A percentile compares a stretch with the other conserved stretches of the same genome.
Evolutionary conservation across 2,797 vertebrate genomes (phyloP).

Genomic region (Etheostoma nigrum): DNA sequence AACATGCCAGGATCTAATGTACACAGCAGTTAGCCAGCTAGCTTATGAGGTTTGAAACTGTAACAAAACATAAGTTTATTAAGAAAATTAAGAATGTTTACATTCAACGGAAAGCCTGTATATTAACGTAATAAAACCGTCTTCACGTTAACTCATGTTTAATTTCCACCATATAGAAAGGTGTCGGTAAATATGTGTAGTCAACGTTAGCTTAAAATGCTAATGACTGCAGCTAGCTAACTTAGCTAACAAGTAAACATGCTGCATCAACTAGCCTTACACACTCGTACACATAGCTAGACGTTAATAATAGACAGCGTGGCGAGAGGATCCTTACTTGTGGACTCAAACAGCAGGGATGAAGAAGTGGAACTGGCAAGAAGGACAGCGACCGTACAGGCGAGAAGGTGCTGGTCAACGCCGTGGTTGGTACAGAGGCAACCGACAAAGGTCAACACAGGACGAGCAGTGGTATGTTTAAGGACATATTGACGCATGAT

Average conservation of each 20-base stretch:
- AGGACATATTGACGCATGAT: fast-evolving
- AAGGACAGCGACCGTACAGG: conserved; percentile 61
- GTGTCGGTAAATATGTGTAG: conserved; percentile 3
- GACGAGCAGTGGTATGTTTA: conserved; percentile 66
- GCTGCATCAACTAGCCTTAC: neutral
- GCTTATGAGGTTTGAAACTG: conserved; percentile 7
- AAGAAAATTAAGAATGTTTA: neutral
- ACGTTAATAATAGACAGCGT: conserved; percentile 5
- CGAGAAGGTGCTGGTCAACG: conserved; percentile 57
- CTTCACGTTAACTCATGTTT: neutral
- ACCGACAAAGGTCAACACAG: conserved; percentile 49
- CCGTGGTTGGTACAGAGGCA: conserved; percentile 66
- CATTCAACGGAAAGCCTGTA: fast-evolving
- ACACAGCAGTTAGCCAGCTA: conserved; percentile 32
- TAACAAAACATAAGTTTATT: neutral
- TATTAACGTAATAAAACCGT: fast-evolving
- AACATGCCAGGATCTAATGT: conserved; percentile 36
- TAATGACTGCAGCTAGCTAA: conserved; percentile 41
- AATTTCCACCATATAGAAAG: neutral
- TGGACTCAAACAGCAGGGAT: conserved; percentile 51
- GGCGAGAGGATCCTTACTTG: neutral
- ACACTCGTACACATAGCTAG: too few relatives aligned
- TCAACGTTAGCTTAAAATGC: conserved; percentile 36
- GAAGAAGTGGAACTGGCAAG: conserved; percentile 79
- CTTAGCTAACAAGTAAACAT: conserved; percentile 58